These are phyloP conservation scores for Sebastiscus tertius DNA, from an alignment of 2,797 vertebrate genomes.

Conservation along the genomic window DNA sequence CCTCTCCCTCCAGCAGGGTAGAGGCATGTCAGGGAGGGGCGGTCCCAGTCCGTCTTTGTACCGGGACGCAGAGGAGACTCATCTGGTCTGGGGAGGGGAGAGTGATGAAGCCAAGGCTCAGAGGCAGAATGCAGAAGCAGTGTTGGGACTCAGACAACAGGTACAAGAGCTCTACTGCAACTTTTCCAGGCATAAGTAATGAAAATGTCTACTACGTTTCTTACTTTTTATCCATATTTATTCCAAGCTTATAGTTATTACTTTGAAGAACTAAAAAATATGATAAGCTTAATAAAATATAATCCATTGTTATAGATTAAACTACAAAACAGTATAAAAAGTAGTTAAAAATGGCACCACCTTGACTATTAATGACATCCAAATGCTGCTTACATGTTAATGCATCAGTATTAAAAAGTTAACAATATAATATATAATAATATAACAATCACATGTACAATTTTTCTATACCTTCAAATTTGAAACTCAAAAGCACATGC, in stretches of 20 bases:
- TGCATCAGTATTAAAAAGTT: not conserved
- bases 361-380: not conserved
- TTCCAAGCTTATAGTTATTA: not conserved
- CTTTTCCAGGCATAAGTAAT: no score
- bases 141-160: conserved; percentile 87
- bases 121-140: conserved; percentile 78
- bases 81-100: conserved; percentile 86
- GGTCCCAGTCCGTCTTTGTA: conserved; percentile 77
- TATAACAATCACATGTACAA: not conserved
- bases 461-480: not conserved
- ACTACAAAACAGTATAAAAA: not conserved
- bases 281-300: not conserved
- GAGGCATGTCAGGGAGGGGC: conserved; percentile 54
- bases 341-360: no score
- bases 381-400: not conserved
- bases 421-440: not conserved
- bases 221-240: not conserved
- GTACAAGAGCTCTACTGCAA: conserved; percentile 21
- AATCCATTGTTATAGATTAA: not conserved
- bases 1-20: conserved; percentile 70
- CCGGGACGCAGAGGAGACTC: conserved; percentile 76
- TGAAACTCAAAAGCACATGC: not conserved
- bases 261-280: not conserved
- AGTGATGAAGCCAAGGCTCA: conserved; percentile 88
- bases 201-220: no score